phyloP scores from a whole-genome alignment of 1,140 invertebrate genomes.

The Leucophenga varia region DNA sequence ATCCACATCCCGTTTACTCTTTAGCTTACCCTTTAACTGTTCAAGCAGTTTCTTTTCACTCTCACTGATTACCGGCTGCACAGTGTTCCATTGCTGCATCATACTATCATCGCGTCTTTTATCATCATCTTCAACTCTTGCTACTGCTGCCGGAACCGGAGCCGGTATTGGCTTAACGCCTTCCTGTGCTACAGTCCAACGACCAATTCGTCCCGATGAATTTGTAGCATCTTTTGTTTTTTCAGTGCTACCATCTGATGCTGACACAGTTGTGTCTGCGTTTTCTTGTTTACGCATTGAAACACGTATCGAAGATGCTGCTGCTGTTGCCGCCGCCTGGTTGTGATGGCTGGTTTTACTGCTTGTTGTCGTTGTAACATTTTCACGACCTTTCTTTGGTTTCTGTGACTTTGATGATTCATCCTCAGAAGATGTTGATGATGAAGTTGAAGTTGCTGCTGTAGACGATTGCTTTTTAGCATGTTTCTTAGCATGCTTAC shows the following conservation, averaged over 20 bases:
- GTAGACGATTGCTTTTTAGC: constrained; percentile 56
- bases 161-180: constrained; percentile 10
- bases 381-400: constrained; percentile 27
- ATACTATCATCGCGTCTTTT: constrained; percentile 57
- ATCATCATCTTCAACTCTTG: constrained; percentile 36
- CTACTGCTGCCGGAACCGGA: constrained; percentile 14
- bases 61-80: constrained; percentile 61
- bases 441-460: constrained; percentile 30
- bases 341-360: constrained; percentile 59
- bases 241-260: background rate
- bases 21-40: constrained; percentile 61
- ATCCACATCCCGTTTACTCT: constrained; percentile 37
- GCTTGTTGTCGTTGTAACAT: constrained; percentile 1
- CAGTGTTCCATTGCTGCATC: constrained; percentile 65
- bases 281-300: constrained; percentile 68
- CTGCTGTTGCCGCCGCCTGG: constrained; percentile 14
- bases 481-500: constrained; percentile 64
- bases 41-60: constrained; percentile 64
- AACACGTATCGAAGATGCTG: constrained; percentile 65
- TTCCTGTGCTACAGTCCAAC: constrained; percentile 38
- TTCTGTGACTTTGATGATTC: constrained; percentile 59
- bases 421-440: constrained; percentile 51
- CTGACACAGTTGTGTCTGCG: constrained; percentile 26
- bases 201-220: constrained; percentile 40
- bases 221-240: constrained; percentile 23